These are phyloP conservation scores for Esox masquinongy DNA, from an alignment of 2,797 vertebrate genomes.

Conservation along the genomic window DNA sequence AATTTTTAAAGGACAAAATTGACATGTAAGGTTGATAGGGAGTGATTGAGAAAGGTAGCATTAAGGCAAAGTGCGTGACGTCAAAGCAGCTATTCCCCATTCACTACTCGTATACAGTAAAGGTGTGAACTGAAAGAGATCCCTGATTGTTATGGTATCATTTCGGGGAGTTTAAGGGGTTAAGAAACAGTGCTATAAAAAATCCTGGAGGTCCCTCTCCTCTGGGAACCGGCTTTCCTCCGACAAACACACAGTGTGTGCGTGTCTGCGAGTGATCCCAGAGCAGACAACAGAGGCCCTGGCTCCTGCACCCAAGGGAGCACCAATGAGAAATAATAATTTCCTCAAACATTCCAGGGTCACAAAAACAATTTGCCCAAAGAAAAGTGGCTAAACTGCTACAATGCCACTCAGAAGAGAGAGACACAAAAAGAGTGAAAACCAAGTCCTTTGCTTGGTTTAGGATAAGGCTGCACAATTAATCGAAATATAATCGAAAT, in stretches of 20 bases:
- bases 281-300: constrained; percentile 79
- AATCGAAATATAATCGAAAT: no score
- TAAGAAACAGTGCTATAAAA: constrained; percentile 72
- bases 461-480: no score
- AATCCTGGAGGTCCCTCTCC: constrained; percentile 70
- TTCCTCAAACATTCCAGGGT: constrained; percentile 81
- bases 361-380: constrained; percentile 81
- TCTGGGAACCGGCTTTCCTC: constrained; percentile 77
- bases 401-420: constrained; percentile 50
- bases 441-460: constrained; percentile 24
- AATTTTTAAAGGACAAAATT: no score
- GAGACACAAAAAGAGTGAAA: constrained; percentile 16
- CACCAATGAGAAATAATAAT: constrained; percentile 83
- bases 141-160: constrained; percentile 77
- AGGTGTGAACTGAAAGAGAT: constrained; percentile 60
- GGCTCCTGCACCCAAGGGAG: constrained; percentile 78
- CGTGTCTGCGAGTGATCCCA: constrained; percentile 29
- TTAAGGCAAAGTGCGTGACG: background rate
- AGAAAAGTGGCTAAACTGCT: constrained; percentile 78
- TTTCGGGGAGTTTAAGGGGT: constrained; percentile 66
- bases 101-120: background rate
- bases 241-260: constrained; percentile 60
- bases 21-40: background rate
- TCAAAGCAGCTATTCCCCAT: background rate
- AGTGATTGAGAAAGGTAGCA: background rate